phyloP scores from a whole-genome alignment of 1,140 invertebrate species.

The Hesperophylax magnus region DNA sequence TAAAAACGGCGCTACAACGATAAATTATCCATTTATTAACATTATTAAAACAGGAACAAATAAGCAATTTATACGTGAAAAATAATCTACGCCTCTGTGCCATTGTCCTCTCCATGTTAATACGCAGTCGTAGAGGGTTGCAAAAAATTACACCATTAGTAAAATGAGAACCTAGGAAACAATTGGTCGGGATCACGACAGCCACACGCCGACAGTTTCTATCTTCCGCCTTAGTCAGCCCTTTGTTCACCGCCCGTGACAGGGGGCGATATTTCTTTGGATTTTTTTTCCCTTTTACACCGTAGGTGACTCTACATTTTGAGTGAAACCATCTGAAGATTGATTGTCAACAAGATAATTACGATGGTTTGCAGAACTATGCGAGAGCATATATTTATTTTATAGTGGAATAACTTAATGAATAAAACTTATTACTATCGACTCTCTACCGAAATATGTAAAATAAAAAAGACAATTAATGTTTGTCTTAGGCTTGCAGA shows the following conservation, averaged over 20 bases:
- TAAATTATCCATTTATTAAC: too few species aligned
- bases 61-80: too few species aligned
- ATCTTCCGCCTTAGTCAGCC: background rate
- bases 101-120: background rate
- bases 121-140: background rate
- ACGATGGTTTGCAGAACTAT: too few species aligned
- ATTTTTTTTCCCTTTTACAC: background rate
- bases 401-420: too few species aligned
- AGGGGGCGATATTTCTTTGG: slow-evolving; percentile 14
- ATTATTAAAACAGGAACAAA: too few species aligned
- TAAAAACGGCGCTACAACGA: too few species aligned
- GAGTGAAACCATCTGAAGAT: slow-evolving; percentile 6
- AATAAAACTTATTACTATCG: too few species aligned
- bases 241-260: slow-evolving; percentile 4
- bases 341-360: slow-evolving; percentile 4
- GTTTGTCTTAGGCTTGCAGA: too few species aligned
- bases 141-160: slow-evolving; percentile 54
- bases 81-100: background rate
- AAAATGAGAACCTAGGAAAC: slow-evolving; percentile 54
- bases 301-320: slow-evolving; percentile 15
- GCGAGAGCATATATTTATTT: too few species aligned
- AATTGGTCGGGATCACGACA: slow-evolving; percentile 40
- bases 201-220: slow-evolving; percentile 21
- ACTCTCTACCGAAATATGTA: too few species aligned
- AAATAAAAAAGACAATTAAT: too few species aligned